These are phyloP conservation scores for Tipula lateralis DNA, from an alignment of 2,888 invertebrate genomes.

Conservation along the genomic window DNA sequence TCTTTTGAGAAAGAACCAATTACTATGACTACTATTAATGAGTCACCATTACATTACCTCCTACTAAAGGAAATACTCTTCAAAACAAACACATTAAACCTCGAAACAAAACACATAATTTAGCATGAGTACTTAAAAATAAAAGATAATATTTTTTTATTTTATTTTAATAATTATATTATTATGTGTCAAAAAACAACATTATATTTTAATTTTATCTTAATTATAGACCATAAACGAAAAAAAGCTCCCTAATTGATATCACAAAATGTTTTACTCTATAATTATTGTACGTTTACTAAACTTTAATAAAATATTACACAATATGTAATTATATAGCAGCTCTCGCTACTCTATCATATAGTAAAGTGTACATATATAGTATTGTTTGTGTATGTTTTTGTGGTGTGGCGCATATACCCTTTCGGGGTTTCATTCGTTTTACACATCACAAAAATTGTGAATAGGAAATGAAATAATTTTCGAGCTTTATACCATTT, in stretches of 20 bases:
- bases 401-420: not conserved
- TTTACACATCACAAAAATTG: not conserved
- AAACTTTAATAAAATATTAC: constrained; percentile 2
- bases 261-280: not conserved
- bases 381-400: not conserved
- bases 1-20: too few species aligned
- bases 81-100: not conserved
- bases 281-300: not conserved
- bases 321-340: not conserved
- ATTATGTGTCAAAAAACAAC: constrained; percentile 8
- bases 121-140: not conserved
- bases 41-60: too few species aligned
- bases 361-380: not conserved
- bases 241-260: constrained; percentile 7
- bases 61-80: too few species aligned
- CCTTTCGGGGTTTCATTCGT: not conserved
- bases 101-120: not conserved
- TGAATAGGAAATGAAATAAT: not conserved
- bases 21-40: too few species aligned
- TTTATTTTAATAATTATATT: not conserved
- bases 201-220: constrained; percentile 24
- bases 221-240: constrained; percentile 24
- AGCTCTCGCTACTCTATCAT: too few species aligned
- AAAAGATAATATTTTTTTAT: not conserved
- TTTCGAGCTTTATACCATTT: not conserved